phyloP scores from a whole-genome alignment of 2,797 vertebrate species.

The Avahi laniger region DNA sequence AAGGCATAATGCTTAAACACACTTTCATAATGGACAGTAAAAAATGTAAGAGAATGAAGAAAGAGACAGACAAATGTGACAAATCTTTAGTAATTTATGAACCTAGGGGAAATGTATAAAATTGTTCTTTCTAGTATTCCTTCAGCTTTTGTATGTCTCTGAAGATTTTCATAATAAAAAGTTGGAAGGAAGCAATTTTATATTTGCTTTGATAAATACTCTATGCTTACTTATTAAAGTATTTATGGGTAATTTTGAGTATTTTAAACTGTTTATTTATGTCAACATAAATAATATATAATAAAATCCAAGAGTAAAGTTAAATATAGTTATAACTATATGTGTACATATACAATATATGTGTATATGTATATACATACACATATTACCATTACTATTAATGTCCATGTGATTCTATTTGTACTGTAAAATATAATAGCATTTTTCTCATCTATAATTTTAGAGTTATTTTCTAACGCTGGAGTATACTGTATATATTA shows the following conservation, averaged over 20 bases:
- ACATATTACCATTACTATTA: background rate
- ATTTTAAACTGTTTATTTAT: background rate
- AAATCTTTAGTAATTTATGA: background rate
- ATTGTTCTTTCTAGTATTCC: background rate
- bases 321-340: background rate
- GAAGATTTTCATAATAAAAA: background rate
- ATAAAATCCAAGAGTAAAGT: background rate
- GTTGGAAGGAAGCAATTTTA: background rate
- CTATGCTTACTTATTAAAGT: background rate
- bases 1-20: background rate
- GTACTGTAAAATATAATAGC: background rate
- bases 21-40: background rate
- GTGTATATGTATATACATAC: background rate
- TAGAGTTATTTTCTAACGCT: background rate
- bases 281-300: background rate
- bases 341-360: no score
- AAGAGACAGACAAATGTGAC: background rate
- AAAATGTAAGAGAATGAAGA: background rate
- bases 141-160: background rate
- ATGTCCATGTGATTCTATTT: background rate
- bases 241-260: background rate
- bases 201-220: background rate
- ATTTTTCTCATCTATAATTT: background rate
- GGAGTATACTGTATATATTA: background rate
- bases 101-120: background rate